Percentiles rank a stretch among this genome's conserved stretches.
Conservation (phyloP, 2,113 vertebrate genomes). For the Cryptotis parvus region DNA sequence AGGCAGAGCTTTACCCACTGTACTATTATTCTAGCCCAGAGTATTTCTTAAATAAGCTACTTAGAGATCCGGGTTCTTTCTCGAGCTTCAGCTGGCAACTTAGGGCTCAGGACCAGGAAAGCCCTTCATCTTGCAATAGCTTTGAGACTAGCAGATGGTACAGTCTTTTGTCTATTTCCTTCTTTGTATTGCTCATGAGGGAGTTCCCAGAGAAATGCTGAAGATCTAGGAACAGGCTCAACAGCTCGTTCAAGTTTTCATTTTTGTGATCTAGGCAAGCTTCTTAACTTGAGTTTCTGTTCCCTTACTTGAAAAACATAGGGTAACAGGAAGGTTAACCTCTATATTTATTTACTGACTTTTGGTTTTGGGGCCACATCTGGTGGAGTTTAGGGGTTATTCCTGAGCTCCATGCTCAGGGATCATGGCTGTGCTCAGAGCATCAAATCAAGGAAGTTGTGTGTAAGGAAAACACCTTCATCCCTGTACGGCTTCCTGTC, state of each 20-base stretch:
- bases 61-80: background rate
- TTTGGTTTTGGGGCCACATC: too few species aligned
- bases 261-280: background rate
- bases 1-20: too few species aligned
- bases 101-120: background rate
- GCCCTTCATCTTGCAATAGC: background rate
- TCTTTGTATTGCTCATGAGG: background rate
- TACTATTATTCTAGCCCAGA: too few species aligned
- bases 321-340: too few species aligned
- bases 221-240: background rate
- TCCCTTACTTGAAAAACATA: conserved; percentile 23
- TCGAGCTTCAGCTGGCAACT: background rate
- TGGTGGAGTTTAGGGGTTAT: too few species aligned
- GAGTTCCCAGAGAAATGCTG: background rate
- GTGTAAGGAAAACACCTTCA: too few species aligned
- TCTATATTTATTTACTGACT: too few species aligned
- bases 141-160: background rate
- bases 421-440: too few species aligned
- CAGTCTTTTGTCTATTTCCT: background rate
- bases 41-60: too few species aligned
- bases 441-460: too few species aligned
- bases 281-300: conserved; percentile 40
- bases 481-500: too few species aligned
- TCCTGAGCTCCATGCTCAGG: too few species aligned
- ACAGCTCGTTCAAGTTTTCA: background rate